Conservation (phyloP, 53 echinoderm and acorn worm genomes). For the Henricia sp. region DNA sequence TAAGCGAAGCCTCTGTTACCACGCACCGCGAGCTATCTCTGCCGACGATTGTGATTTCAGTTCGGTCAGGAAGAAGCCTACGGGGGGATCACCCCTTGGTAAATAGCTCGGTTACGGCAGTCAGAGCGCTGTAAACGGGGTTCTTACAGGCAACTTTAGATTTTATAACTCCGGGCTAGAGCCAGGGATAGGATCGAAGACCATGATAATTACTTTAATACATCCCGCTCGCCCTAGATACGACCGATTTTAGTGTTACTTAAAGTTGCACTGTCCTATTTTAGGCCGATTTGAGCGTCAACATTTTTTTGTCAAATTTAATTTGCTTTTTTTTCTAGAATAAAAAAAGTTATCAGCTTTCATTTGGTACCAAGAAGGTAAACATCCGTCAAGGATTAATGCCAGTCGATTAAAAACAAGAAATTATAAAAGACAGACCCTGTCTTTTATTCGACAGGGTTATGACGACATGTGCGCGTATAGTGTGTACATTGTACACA, state of each 20-base stretch:
- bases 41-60: constrained; percentile 56
- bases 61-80: constrained; percentile 37
- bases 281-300: too few species aligned
- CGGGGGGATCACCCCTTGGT: constrained; percentile 54
- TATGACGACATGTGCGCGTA: too few species aligned
- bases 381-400: too few species aligned
- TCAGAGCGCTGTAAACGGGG: constrained; percentile 12
- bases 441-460: too few species aligned
- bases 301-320: too few species aligned
- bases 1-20: constrained; percentile 49
- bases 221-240: constrained; percentile 27
- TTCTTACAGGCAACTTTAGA: constrained; percentile 46
- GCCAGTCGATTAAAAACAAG: too few species aligned
- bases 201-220: constrained; percentile 16
- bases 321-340: too few species aligned
- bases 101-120: constrained; percentile 57
- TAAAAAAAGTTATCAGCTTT: too few species aligned
- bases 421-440: too few species aligned
- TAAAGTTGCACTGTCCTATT: too few species aligned
- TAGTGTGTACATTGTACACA: too few species aligned
- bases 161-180: constrained; percentile 44
- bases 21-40: constrained; percentile 47
- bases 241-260: constrained; percentile 47
- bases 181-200: constrained; percentile 6
- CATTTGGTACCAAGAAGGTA: too few species aligned